Evolutionary conservation across 2,113 vertebrate species (phyloP).

Genomic region (Ramphastos sulfuratus): DNA sequence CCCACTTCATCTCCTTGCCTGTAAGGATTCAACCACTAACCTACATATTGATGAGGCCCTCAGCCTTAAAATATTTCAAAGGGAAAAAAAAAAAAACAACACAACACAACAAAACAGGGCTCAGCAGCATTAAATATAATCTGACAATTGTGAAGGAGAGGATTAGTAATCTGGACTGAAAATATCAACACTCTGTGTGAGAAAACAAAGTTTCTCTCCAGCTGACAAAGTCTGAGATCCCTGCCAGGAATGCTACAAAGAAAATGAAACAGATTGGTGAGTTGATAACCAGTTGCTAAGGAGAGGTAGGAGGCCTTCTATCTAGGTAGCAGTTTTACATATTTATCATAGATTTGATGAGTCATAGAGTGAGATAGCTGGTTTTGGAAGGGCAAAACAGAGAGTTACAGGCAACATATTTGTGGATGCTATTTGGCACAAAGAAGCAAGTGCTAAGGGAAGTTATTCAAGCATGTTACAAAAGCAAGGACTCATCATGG

Average conservation of each 20-base stretch:
- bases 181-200: background rate
- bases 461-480: background rate
- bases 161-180: background rate
- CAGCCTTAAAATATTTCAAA: background rate
- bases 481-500: background rate
- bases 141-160: background rate
- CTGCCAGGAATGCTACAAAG: slow-evolving; percentile 5
- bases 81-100: background rate
- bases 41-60: background rate
- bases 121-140: background rate
- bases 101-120: background rate
- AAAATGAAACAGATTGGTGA: slow-evolving; percentile 32
- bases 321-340: background rate
- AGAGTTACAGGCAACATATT: background rate
- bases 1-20: background rate
- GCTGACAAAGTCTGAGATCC: background rate
- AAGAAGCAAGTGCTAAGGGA: background rate
- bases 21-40: slow-evolving; percentile 3
- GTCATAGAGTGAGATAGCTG: slow-evolving; percentile 18
- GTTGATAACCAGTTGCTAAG: slow-evolving; percentile 30
- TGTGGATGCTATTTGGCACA: background rate
- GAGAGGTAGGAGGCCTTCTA: slow-evolving; percentile 2
- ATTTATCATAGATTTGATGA: slow-evolving; percentile 32
- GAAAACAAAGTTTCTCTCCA: background rate
- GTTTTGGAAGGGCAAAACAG: slow-evolving; percentile 19